phyloP scores from a whole-genome alignment of 2,113 vertebrate species.

The Lipophrys pholis region DNA sequence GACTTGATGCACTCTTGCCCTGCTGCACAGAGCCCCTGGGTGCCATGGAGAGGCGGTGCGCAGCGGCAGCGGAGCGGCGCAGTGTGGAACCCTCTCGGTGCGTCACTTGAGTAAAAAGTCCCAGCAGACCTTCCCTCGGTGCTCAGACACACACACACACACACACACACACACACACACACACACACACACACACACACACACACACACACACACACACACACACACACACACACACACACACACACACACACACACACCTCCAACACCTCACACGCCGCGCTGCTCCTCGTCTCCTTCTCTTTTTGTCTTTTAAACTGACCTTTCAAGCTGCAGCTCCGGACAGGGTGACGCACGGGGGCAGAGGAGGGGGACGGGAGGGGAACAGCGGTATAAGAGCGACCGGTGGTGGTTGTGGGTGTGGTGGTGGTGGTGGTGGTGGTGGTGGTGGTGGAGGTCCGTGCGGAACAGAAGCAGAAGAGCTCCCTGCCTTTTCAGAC shows the following conservation, averaged over 20 bases:
- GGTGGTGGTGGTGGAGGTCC: conserved; percentile 28
- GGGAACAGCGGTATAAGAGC: no score
- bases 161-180: background rate
- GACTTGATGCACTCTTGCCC: background rate
- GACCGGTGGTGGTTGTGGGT: background rate
- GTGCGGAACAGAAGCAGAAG: conserved; percentile 32
- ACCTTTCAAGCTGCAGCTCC: conserved; percentile 25
- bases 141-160: background rate
- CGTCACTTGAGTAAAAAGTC: conserved; percentile 52
- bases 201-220: background rate
- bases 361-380: no score
- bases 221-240: background rate
- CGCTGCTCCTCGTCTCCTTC: background rate
- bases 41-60: conserved; percentile 28
- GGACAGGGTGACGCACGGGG: background rate
- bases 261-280: conserved; percentile 23
- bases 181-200: background rate
- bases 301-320: background rate
- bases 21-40: conserved; percentile 5
- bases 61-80: conserved; percentile 16
- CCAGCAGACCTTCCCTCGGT: conserved; percentile 38
- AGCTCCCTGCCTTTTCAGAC: conserved; percentile 20
- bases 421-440: conserved; percentile 21
- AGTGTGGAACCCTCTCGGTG: conserved; percentile 32
- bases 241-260: conserved; percentile 2